Evolutionary conservation across 2,113 vertebrate species (phyloP).

Genomic region (Pelobates fuscus): DNA sequence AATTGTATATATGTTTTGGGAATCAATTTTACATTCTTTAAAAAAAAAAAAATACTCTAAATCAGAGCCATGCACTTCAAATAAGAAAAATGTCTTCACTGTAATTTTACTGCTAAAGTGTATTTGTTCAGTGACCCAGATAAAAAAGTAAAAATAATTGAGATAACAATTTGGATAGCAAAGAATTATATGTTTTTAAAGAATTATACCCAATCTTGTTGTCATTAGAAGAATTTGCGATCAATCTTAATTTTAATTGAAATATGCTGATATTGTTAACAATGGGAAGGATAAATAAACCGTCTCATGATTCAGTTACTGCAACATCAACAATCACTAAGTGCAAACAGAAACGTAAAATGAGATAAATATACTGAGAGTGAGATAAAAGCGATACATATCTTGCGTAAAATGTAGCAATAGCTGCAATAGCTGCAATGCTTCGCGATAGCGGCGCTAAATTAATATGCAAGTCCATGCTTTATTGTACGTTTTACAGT

Average conservation of each 20-base stretch:
- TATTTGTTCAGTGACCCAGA: conserved; percentile 12
- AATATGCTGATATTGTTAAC: not conserved
- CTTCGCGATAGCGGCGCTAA: too few species aligned
- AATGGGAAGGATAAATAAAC: too few species aligned
- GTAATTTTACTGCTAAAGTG: not conserved
- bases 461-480: too few species aligned
- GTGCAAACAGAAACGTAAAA: too few species aligned
- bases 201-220: conserved; percentile 31
- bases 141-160: not conserved
- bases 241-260: not conserved
- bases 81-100: conserved; percentile 6
- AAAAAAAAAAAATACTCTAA: conserved; percentile 3
- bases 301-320: too few species aligned
- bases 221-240: conserved; percentile 13
- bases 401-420: too few species aligned
- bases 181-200: conserved; percentile 13
- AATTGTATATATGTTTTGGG: not conserved
- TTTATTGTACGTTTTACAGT: too few species aligned
- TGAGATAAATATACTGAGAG: too few species aligned
- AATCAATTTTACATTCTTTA: not conserved
- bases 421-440: too few species aligned
- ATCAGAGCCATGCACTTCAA: conserved; percentile 8
- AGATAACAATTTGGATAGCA: not conserved
- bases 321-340: too few species aligned
- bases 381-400: too few species aligned